Evolutionary conservation across 2,888 invertebrate genomes (phyloP).

Genomic region (Graphium colonna): DNA sequence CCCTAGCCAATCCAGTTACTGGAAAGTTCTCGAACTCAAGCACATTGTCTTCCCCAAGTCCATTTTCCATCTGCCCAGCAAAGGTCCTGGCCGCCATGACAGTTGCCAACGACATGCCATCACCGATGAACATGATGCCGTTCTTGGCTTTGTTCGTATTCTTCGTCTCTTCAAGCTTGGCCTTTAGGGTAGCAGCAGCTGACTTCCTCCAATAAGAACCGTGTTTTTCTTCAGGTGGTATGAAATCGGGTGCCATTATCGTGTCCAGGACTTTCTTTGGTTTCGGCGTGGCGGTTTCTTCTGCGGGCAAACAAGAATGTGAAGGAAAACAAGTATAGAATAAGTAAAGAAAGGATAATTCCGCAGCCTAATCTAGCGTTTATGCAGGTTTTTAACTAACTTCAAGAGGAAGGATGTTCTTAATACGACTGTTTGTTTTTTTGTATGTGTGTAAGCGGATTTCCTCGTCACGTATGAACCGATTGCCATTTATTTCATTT

Average conservation of each 20-base stretch:
- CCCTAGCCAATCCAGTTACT: constrained; percentile 83
- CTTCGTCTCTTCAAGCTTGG: constrained; percentile 43
- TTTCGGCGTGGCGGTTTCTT: constrained; percentile 49
- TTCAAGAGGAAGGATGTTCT: no score
- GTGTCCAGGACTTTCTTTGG: constrained; percentile 61
- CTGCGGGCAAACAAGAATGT: constrained; percentile 37
- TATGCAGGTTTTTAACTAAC: no score
- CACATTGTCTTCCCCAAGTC: constrained; percentile 81
- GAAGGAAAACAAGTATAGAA: no score
- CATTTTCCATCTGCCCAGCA: constrained; percentile 79
- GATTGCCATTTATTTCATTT: no score
- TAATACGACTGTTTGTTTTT: no score
- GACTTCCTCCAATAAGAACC: constrained; percentile 61
- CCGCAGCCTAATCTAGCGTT: no score
- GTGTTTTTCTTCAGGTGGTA: constrained; percentile 63
- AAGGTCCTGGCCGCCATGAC: constrained; percentile 86
- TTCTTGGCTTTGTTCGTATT: constrained; percentile 82
- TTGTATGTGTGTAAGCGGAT: no score
- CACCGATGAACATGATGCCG: constrained; percentile 86
- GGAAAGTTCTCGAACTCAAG: constrained; percentile 86
- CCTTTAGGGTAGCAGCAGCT: constrained; percentile 48
- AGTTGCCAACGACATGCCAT: constrained; percentile 89
- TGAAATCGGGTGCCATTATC: constrained; percentile 55
- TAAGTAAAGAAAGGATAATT: no score
- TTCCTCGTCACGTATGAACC: no score